These are phyloP conservation scores for Drosophila anomalata DNA, from an alignment of 2,888 invertebrate species.

Conservation along the genomic window DNA sequence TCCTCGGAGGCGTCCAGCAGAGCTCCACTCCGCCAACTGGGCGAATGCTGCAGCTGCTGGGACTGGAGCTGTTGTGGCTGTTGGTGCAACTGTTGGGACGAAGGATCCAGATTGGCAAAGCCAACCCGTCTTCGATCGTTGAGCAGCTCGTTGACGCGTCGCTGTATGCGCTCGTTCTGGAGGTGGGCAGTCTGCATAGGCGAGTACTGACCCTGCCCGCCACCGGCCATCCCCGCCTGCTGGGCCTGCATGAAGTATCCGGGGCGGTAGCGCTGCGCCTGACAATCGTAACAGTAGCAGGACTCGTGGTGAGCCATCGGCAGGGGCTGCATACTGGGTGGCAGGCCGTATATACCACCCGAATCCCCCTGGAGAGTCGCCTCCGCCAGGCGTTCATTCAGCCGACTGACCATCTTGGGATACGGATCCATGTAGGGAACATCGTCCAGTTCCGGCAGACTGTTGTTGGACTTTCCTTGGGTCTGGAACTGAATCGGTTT, in stretches of 20 bases:
- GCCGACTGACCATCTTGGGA: constrained; percentile 82
- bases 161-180: constrained; percentile 82
- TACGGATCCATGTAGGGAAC: constrained; percentile 84
- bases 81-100: constrained; percentile 28
- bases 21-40: constrained; percentile 66
- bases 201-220: constrained; percentile 64
- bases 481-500: constrained; percentile 68
- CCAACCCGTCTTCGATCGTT: constrained; percentile 82
- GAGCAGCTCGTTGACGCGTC: constrained; percentile 82
- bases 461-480: constrained; percentile 82
- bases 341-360: constrained; percentile 74
- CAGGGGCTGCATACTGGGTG: constrained; percentile 73
- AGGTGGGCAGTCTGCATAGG: constrained; percentile 79
- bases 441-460: constrained; percentile 82
- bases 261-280: constrained; percentile 76
- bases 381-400: constrained; percentile 82
- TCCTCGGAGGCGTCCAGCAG: constrained; percentile 64
- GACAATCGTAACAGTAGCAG: constrained; percentile 83
- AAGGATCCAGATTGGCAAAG: constrained; percentile 81
- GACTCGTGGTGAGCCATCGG: constrained; percentile 80
- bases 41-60: constrained; percentile 72
- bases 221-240: constrained; percentile 26
- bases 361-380: constrained; percentile 73
- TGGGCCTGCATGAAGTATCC: constrained; percentile 60
- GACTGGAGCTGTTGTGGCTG: constrained; percentile 47